Percentiles rank a stretch among this genome's conserved stretches.
Evolutionary conservation across 2,113 vertebrate species (phyloP).

Genomic region (Axis porcinus): DNA sequence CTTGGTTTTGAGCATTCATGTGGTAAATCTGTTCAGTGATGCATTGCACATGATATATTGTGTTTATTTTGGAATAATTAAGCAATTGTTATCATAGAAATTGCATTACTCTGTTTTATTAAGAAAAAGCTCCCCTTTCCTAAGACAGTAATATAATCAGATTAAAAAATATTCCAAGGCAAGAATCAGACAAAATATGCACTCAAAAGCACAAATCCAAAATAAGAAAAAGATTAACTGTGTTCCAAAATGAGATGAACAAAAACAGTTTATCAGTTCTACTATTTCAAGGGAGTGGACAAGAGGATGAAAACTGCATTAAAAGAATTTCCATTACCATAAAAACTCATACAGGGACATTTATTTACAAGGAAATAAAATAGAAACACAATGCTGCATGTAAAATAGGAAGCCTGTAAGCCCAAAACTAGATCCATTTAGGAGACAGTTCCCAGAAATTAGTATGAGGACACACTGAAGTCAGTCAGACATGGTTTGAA

Average conservation of each 20-base stretch:
- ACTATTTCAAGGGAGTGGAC: conserved; percentile 12
- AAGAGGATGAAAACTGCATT: conserved; percentile 14
- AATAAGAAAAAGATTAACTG: conserved; percentile 45
- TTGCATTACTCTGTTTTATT: conserved; percentile 4
- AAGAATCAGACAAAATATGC: conserved; percentile 7
- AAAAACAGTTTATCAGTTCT: conserved; percentile 19
- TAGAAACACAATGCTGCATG: background rate
- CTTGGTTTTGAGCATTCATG: background rate
- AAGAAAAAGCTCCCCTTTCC: conserved; percentile 33
- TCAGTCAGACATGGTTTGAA: background rate
- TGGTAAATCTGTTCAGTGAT: background rate
- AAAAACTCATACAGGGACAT: conserved; percentile 27
- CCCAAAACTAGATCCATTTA: background rate
- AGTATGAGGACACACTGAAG: background rate
- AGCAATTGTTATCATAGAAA: conserved; percentile 34
- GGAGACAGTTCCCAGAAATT: background rate
- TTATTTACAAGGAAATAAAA: conserved; percentile 51
- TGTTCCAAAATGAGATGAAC: conserved; percentile 32
- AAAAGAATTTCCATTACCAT: background rate
- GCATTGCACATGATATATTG: background rate
- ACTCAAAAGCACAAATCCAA: background rate
- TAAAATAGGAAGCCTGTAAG: background rate
- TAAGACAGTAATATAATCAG: conserved; percentile 34
- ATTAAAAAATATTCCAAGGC: conserved; percentile 21
- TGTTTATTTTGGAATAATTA: conserved; percentile 34